A percentile compares a stretch with the other conserved stretches of the same genome.
Evolutionary conservation across 2,113 vertebrate species (phyloP).

Genomic region (Rhinopomastus cyanomelas): DNA sequence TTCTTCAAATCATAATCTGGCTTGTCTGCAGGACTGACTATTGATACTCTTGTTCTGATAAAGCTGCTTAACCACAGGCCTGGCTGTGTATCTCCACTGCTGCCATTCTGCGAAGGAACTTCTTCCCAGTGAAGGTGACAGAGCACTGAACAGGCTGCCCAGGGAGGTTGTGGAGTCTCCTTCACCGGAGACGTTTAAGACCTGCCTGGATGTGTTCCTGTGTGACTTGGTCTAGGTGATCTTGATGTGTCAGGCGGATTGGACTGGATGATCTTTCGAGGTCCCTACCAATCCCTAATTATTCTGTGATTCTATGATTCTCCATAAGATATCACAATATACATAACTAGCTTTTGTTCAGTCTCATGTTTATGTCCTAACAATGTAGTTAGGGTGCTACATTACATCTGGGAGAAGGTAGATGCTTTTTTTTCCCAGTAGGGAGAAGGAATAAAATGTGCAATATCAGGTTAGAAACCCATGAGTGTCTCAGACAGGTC

Average conservation of each 20-base stretch:
- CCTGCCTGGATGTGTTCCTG: too few species aligned
- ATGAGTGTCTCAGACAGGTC: rapidly evolving
- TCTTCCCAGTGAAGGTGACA: too few species aligned
- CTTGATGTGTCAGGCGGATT: too few species aligned
- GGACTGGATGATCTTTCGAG: too few species aligned
- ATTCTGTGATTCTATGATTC: too few species aligned
- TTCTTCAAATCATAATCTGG: neutral
- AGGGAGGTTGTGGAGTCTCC: too few species aligned
- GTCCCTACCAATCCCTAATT: too few species aligned
- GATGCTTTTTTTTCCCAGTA: neutral
- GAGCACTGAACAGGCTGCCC: too few species aligned
- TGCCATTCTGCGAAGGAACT: too few species aligned
- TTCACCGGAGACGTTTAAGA: too few species aligned
- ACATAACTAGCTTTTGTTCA: neutral
- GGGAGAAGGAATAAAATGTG: neutral
- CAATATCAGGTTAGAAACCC: neutral
- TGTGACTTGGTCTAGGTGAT: too few species aligned
- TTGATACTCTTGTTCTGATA: neutral
- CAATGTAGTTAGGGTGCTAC: too few species aligned
- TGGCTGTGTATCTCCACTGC: neutral
- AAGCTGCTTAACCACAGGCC: neutral
- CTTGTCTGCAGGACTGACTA: neutral
- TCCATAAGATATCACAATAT: neutral
- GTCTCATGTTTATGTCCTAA: neutral
- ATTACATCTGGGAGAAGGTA: neutral